Evolutionary conservation across 2,888 invertebrate species (phyloP), one percentile per base, ranked within the genome.

Genomic region (Machimus atricapillus): DNA sequence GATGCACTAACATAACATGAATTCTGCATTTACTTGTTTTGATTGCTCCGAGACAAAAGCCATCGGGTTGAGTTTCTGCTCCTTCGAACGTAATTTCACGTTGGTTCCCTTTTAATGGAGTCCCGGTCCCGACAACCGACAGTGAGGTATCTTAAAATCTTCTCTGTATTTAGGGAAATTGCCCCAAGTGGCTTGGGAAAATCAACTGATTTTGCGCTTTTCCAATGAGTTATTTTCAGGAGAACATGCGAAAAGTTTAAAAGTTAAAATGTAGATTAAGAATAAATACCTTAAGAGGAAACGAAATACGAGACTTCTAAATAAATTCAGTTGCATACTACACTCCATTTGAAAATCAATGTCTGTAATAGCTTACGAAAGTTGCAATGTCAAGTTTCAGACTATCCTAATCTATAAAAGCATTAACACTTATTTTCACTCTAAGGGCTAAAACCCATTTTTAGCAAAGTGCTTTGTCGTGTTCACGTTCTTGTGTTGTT

Each of bases 21-120:
- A 27, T 79, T 79, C 52, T 52, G 52, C 79, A 79, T 79, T 79
- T 23, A 27, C 79, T 79, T 66, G 66, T 66, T 66, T 27, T 66
- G 66, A 66, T 66, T 66, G 66, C 66, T 23, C 23, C 12, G 23
- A 66, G 66, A 66, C 23, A 66, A 66, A 66, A 66, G 66, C 66
- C 66, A 66, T 66, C 9, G 66, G 66, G 66, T 12, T 66, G 66
- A 27, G 12, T 19, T 19, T 19, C 19, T 58, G 23, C 66, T 19
- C 23, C 66, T 66, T 27, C 19, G 23, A 66, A 27, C 66, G 19
- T 66, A 66, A 8, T 66, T 66, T 4, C 1, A 66, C 66, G 12
- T 66, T 66, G 66, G 8, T 14, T 23, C 27, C 27, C 66, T 23
- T 66, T 66, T 23, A 66, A 66, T 66, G 66, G 27, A 66, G 23